Conservation (phyloP, 2,888 invertebrate species). For the Odontocerum albicorne region DNA sequence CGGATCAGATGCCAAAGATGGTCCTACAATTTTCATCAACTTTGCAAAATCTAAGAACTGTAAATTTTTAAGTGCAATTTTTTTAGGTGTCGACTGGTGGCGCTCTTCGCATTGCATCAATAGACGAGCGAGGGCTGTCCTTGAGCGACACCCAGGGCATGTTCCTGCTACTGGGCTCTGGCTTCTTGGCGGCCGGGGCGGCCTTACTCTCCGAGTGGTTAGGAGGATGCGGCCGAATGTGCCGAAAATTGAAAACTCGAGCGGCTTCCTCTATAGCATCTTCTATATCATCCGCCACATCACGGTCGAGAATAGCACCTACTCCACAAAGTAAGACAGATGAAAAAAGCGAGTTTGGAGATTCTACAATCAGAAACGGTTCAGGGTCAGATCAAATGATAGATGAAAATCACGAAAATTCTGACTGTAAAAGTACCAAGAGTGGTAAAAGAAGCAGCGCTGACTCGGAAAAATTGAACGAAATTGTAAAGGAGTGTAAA, state of each 20-base stretch:
- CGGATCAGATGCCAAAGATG: neutral
- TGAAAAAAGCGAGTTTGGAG: conserved; percentile 17
- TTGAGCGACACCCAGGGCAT: conserved; percentile 82
- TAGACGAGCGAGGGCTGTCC: conserved; percentile 73
- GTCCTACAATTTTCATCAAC: no score
- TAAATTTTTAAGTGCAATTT: neutral
- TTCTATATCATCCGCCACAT: conserved; percentile 10
- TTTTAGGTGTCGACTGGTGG: conserved; percentile 50
- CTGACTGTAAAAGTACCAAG: neutral
- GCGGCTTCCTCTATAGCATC: conserved; percentile 10
- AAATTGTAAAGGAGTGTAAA: conserved; percentile 3
- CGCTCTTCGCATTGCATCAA: conserved; percentile 48
- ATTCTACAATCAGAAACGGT: conserved; percentile 5
- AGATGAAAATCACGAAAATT: neutral
- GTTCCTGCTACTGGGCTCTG: conserved; percentile 73
- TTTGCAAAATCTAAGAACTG: neutral
- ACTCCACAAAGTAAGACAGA: conserved; percentile 29
- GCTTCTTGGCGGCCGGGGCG: conserved; percentile 65
- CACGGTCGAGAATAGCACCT: conserved; percentile 21
- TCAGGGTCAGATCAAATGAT: neutral
- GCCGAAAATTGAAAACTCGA: conserved; percentile 44
- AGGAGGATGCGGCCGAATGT: conserved; percentile 67
- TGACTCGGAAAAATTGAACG: conserved; percentile 4
- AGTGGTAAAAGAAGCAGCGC: conserved; percentile 6
- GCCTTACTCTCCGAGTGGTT: conserved; percentile 70